Evolutionary conservation across 2,797 vertebrate genomes (phyloP).

Genomic region (Poecilia velifera): DNA sequence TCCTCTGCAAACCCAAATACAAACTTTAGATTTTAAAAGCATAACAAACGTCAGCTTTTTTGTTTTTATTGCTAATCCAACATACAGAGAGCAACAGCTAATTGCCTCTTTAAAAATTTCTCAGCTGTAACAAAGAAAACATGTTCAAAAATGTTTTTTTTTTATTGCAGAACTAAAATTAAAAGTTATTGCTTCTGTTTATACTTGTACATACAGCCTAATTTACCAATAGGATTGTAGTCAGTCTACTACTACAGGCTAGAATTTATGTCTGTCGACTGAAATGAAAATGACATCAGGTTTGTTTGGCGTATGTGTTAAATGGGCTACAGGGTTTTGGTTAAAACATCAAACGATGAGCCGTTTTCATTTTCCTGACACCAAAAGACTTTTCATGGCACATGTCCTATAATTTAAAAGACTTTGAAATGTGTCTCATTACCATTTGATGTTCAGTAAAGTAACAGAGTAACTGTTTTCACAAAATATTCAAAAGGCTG

Average conservation of each 20-base stretch:
- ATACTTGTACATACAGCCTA: background rate
- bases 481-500: background rate
- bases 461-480: background rate
- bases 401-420: background rate
- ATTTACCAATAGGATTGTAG: background rate
- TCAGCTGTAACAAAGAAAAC: background rate
- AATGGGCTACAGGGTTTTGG: background rate
- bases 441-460: background rate
- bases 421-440: too few relatives aligned
- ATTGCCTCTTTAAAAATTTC: background rate
- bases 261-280: background rate
- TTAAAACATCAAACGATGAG: too few relatives aligned
- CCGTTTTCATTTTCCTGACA: background rate
- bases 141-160: background rate
- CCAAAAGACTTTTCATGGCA: background rate
- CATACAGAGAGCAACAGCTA: background rate
- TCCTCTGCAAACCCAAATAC: slow-evolving; percentile 79
- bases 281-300: background rate
- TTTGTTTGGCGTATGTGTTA: background rate
- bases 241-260: background rate
- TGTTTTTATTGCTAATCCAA: background rate
- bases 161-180: background rate
- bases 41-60: background rate
- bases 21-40: background rate
- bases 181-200: background rate